These are phyloP conservation scores for Ecdyonurus torrentis DNA, from an alignment of 2,888 invertebrate species.

Conservation along the genomic window DNA sequence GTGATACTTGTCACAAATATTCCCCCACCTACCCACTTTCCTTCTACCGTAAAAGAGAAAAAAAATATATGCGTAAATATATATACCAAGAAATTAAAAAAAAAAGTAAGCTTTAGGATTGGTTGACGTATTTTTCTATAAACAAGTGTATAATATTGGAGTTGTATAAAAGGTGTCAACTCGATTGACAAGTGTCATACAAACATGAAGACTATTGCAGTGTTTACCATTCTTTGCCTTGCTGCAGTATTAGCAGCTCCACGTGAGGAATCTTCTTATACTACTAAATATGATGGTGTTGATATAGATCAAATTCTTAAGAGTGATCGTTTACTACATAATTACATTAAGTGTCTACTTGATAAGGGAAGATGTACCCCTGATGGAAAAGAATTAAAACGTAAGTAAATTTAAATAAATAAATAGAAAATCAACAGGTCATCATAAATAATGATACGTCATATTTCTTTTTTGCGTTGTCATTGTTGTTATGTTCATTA, in stretches of 20 bases:
- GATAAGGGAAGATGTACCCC: constrained; percentile 45
- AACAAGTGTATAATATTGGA: not conserved
- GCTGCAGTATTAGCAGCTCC: too few species aligned
- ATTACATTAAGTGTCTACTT: constrained; percentile 47
- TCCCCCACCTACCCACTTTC: too few species aligned
- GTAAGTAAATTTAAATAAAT: too few species aligned
- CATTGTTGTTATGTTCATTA: too few species aligned
- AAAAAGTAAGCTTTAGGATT: not conserved
- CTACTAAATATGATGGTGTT: constrained; percentile 49
- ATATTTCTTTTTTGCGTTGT: too few species aligned
- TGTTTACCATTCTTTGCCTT: constrained; percentile 3
- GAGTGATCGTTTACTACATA: constrained; percentile 44
- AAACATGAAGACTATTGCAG: not conserved
- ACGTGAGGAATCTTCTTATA: constrained; percentile 29
- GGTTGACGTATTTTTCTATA: not conserved
- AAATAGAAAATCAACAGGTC: too few species aligned
- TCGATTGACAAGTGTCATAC: not conserved
- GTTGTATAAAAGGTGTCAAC: not conserved
- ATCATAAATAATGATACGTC: too few species aligned
- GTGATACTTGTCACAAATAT: too few species aligned
- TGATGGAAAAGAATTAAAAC: constrained; percentile 50
- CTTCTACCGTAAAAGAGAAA: not conserved
- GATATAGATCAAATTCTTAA: constrained; percentile 45
- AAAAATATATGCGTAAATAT: too few species aligned
- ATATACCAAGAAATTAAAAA: too few species aligned